Base-by-base conservation (phyloP, 2,113 vertebrate genomes). In the Hypanus sabinus region DNA sequence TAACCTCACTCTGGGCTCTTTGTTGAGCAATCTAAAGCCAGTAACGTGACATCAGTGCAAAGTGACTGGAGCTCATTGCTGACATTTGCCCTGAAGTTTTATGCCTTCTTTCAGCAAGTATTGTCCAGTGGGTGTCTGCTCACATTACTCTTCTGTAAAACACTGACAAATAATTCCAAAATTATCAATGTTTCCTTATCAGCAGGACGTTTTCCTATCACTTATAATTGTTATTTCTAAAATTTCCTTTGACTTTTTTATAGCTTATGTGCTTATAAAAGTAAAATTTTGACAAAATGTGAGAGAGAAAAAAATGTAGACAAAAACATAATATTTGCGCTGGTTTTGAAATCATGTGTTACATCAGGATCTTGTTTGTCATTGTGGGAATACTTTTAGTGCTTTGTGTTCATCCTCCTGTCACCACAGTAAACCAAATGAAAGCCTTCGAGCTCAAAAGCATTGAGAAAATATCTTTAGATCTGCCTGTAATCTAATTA, bases 401-500 rank as follows among this genome's bases (percentile, higher is more conserved):
- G 57, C 57, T 90, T 68, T 33, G 16, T 9, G 16, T 90, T 65
- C 60, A 65, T 62, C 30, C 30, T 90, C n/a, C 30, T 33, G 30
- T 65, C 30, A 88, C 83, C 83, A 36, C 27, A 33, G 57, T 65
- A 65, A 30, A 2, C 57, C 46, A 85, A 85, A 30, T 85, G 46
- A 57, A 90, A 90, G 30, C 85, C 60, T 33, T 36, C 30, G 30
- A 36, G 60, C 60, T 90, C 60, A 90, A n/a, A n/a, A 62, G 60
- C 85, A 90, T 18, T 33, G 60, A 65, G 57, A 6, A 90, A 12
- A 60, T 68, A 68, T 65, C 60, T 90, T 90, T 90, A 65, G 60
- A 65, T 68, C 60, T 36, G 60, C 85, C 85, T 90, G 16, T 90
- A 90, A 65, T 90, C 85, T 90, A 65, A 90, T 90, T 90, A 46